Evolutionary conservation across 2,888 invertebrate genomes (phyloP).

Genomic region (Ornithoptera alexandrae): DNA sequence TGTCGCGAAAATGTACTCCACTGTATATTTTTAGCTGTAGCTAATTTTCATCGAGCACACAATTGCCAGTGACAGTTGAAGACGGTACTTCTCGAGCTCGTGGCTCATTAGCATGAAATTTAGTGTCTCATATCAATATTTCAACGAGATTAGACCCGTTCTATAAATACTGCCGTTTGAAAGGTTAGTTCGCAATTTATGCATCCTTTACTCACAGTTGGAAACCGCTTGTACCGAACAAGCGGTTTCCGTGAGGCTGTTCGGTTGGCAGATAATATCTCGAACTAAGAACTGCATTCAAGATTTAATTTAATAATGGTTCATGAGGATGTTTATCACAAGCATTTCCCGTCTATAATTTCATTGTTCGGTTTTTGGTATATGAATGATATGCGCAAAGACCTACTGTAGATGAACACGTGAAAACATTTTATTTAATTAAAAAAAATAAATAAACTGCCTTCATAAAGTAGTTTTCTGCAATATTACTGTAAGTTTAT

Average conservation of each 20-base stretch:
- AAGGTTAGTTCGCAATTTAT: conserved; percentile 40
- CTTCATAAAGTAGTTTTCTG: no score
- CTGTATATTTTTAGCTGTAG: conserved; percentile 4
- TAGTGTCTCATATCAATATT: conserved; percentile 50
- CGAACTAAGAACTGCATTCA: conserved; percentile 4
- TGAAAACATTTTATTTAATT: no score
- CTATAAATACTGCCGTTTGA: conserved; percentile 45
- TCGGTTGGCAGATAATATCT: conserved; percentile 17
- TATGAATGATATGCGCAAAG: no score
- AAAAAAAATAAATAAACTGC: no score
- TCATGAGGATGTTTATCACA: conserved; percentile 2
- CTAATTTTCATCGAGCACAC: conserved; percentile 3
- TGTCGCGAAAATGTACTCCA: neutral
- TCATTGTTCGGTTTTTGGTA: no score
- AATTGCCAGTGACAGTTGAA: conserved; percentile 4
- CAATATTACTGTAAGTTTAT: no score
- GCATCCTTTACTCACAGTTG: conserved; percentile 23
- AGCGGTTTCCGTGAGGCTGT: conserved; percentile 15
- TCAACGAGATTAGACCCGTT: conserved; percentile 48
- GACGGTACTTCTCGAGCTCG: conserved; percentile 12
- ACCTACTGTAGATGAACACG: no score
- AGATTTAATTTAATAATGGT: neutral
- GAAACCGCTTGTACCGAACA: conserved; percentile 5
- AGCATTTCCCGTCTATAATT: no score
- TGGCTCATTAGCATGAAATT: conserved; percentile 34